A percentile compares a stretch with the other conserved stretches of the same genome.
Conservation (phyloP, 2,113 vertebrate species). For the Nycticryphes semicollaris region DNA sequence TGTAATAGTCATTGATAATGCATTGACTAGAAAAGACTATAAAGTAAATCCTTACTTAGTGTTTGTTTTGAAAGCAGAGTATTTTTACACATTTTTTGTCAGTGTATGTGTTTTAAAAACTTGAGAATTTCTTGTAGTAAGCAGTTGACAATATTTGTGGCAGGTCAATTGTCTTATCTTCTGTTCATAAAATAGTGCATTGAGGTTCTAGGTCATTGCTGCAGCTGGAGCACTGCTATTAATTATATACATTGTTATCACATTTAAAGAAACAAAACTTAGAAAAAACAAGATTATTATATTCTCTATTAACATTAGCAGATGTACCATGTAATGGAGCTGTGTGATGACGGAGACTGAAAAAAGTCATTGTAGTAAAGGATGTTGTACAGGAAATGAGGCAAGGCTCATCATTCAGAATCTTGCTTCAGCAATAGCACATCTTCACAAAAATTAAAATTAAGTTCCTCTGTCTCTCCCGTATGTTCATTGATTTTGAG, state of each 20-base stretch:
- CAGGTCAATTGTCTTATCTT: neutral
- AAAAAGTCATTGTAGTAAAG: slow-evolving; percentile 76
- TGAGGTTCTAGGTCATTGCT: neutral
- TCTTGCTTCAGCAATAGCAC: slow-evolving; percentile 78
- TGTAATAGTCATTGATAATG: neutral
- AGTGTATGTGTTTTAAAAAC: neutral
- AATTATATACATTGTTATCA: neutral
- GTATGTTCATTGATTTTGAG: neutral
- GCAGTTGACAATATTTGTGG: neutral
- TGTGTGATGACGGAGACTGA: slow-evolving; percentile 83
- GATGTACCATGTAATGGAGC: slow-evolving; percentile 85
- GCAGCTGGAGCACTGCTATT: neutral
- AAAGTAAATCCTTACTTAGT: neutral
- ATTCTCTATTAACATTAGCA: slow-evolving; percentile 70
- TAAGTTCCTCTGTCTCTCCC: neutral
- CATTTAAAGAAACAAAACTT: neutral
- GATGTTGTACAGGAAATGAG: slow-evolving; percentile 82
- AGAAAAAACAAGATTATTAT: neutral
- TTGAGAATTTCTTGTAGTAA: neutral
- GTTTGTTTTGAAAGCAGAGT: neutral
- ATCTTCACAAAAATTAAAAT: slow-evolving; percentile 85
- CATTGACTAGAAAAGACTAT: neutral
- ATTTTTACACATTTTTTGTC: neutral
- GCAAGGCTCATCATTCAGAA: slow-evolving; percentile 81
- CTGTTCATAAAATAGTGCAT: neutral